These are phyloP conservation scores for Anabas testudineus DNA, from an alignment of 2,797 vertebrate genomes.

Conservation along the genomic window DNA sequence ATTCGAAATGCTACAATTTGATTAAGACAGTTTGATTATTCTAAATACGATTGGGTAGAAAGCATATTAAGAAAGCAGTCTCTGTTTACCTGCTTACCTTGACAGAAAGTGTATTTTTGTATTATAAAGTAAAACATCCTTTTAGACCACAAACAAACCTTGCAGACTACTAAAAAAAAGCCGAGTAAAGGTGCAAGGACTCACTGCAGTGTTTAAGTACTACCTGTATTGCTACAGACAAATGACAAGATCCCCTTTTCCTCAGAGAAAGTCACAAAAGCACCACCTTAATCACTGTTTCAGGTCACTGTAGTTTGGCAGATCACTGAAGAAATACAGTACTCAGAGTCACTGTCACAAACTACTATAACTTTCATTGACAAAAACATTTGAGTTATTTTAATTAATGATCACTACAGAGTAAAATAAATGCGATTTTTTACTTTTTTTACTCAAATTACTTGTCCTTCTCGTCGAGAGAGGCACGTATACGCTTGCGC, in stretches of 20 bases:
- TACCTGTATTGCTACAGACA: conserved; percentile 47
- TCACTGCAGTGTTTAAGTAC: conserved; percentile 31
- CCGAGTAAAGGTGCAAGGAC: conserved; percentile 21
- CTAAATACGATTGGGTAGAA: conserved; percentile 34
- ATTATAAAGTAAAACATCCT: conserved; percentile 27
- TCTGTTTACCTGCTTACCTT: conserved; percentile 23
- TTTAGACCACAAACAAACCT: conserved; percentile 28
- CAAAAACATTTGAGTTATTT: conserved; percentile 55
- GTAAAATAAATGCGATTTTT: conserved; percentile 45
- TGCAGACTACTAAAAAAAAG: conserved; percentile 37
- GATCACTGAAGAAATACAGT: conserved; percentile 64
- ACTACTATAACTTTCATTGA: conserved; percentile 60
- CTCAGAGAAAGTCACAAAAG: conserved; percentile 53
- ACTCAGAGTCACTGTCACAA: conserved; percentile 64
- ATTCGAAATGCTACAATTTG: conserved; percentile 55
- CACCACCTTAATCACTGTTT: conserved; percentile 41
- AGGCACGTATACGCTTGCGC: conserved; percentile 85
- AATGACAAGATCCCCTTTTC: conserved; percentile 37
- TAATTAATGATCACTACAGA: conserved; percentile 55
- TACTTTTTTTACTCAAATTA: conserved; percentile 23
- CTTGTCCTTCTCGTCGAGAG: conserved; percentile 84
- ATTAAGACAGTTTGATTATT: conserved; percentile 41
- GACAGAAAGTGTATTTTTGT: conserved; percentile 18
- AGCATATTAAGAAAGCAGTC: conserved; percentile 31
- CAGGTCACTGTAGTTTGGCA: conserved; percentile 76